Conservation (phyloP, 2,888 invertebrate genomes). For the Kryphioiulus occultus region DNA sequence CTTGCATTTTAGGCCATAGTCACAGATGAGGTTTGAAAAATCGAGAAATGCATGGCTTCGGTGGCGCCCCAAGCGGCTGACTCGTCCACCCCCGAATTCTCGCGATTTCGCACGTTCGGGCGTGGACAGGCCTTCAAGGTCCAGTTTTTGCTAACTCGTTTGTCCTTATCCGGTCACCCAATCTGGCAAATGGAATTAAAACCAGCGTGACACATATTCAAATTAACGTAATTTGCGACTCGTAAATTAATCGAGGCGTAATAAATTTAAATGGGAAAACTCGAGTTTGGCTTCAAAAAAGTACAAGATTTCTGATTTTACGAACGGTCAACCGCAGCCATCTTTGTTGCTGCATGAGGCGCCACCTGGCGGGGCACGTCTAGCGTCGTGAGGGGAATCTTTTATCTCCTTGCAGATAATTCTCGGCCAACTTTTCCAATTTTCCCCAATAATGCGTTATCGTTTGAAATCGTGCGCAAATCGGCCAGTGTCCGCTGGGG, state of each 20-base stretch:
- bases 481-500: background rate
- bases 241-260: background rate
- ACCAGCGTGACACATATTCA: background rate
- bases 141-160: background rate
- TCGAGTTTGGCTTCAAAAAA: too few relatives aligned
- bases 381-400: background rate
- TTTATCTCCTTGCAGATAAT: background rate
- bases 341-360: background rate
- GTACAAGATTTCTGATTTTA: too few relatives aligned
- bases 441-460: constrained; percentile 10
- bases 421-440: background rate
- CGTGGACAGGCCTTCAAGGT: background rate
- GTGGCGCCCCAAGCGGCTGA: background rate
- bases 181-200: background rate
- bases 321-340: too few relatives aligned
- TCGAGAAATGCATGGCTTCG: too few relatives aligned
- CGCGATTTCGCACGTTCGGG: background rate
- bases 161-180: background rate
- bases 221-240: constrained; percentile 4
- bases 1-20: too few relatives aligned
- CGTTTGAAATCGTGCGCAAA: constrained; percentile 30
- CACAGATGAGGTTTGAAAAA: too few relatives aligned
- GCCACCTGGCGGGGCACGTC: background rate
- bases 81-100: background rate
- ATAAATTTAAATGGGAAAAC: background rate